phyloP scores from a whole-genome alignment of 2,888 invertebrate genomes.

The Ophraella communa region DNA sequence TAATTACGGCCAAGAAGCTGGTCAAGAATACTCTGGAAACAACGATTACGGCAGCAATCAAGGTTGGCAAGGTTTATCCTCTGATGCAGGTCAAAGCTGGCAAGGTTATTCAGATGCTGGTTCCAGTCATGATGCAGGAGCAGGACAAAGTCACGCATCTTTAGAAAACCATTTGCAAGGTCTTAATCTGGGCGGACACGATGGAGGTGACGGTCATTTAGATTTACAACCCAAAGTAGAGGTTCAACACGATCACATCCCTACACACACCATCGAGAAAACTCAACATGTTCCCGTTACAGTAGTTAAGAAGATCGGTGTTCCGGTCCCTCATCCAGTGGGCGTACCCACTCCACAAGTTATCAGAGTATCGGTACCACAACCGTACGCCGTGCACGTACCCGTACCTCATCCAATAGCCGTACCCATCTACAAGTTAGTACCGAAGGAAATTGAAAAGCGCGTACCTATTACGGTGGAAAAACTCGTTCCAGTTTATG shows the following conservation, averaged over 20 bases:
- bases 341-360: slow-evolving; percentile 74
- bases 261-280: slow-evolving; percentile 69
- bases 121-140: slow-evolving; percentile 7
- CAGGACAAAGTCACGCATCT: slow-evolving; percentile 15
- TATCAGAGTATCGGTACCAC: slow-evolving; percentile 75
- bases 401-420: slow-evolving; percentile 75
- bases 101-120: not conserved
- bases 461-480: slow-evolving; percentile 77
- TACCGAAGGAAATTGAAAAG: slow-evolving; percentile 74
- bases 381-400: slow-evolving; percentile 77
- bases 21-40: not conserved
- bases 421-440: slow-evolving; percentile 75
- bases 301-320: slow-evolving; percentile 74
- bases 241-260: slow-evolving; percentile 64
- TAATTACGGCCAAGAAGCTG: not conserved
- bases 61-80: slow-evolving; percentile 4
- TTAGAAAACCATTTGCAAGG: slow-evolving; percentile 24
- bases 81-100: slow-evolving; percentile 7
- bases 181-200: slow-evolving; percentile 1
- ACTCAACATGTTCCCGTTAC: slow-evolving; percentile 73
- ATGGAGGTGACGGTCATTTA: slow-evolving; percentile 55
- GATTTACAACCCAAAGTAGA: slow-evolving; percentile 61
- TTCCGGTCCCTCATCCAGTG: slow-evolving; percentile 77
- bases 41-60: not conserved
- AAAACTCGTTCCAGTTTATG: slow-evolving; percentile 73